Evolutionary conservation across 37 sponge, comb jelly and placozoan species (phyloP), one percentile per base, ranked within the genome.

Genomic region (Crambe crambe): DNA sequence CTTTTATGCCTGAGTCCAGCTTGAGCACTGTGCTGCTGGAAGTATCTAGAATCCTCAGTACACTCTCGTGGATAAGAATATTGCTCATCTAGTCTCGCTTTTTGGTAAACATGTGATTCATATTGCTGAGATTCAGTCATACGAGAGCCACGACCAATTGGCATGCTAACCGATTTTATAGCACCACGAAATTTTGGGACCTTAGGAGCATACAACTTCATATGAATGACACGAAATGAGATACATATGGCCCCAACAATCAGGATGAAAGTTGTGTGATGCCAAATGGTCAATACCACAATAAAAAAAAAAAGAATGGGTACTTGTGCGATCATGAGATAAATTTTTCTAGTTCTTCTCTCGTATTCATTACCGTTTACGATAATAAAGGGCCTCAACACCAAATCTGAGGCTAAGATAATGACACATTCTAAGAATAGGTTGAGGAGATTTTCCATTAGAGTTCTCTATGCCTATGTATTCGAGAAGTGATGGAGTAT

Each of bases 221-320:
- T 31, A 20, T 30, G 10, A 20, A 76, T 6, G 0, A 68, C 23
- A 47, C 57, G 47, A 20, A 68, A 8, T 23, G 56, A 56, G 0
- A 79, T 70, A 27, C 70, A 58, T 25, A 61, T 2, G 26, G 60
- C 22, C 0, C 57, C 29, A n/a, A 71, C 5, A 17, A 32, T 36
- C 25, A 81, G 73, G 56, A 81, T 34, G 73, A 34, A 72, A 21
- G 81, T 57, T 30, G 21, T 40, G 34, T 60, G 73, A n/a, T 72
- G 73, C 36, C 17, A 40, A 9, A 72, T 6, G 25, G 4, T 15
- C 32, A 81, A 2, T 0, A 59, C 15, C 1, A 37, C 38, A 15
- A 29, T 26, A n/a, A 29, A 21, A 15, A 71, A 1, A 35, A 60
- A 30, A 12, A 81, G 73, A 10, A 81, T 6, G 9, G 29, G 21